Percentiles rank a stretch among this genome's conserved stretches.
Evolutionary conservation across 2,888 invertebrate species (phyloP).

Genomic region (Philonicus albiceps): DNA sequence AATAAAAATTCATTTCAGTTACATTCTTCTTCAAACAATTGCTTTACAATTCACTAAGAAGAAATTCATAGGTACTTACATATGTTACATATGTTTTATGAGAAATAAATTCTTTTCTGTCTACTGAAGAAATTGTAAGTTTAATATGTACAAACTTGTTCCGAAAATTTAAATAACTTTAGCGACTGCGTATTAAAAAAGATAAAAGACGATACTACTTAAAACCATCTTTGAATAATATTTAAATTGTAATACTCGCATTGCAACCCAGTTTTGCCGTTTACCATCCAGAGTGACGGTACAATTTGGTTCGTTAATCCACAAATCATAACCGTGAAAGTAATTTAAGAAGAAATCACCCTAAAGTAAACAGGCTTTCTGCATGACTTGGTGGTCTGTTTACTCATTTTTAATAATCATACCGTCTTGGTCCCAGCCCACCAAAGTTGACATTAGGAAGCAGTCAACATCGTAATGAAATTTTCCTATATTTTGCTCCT

Average conservation of each 20-base stretch:
- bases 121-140: neutral
- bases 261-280: neutral
- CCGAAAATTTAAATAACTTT: neutral
- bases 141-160: neutral
- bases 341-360: conserved; percentile 4
- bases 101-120: neutral
- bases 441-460: neutral
- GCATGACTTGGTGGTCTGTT: neutral
- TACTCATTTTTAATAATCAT: conserved; percentile 5
- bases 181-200: neutral
- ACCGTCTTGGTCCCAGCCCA: neutral
- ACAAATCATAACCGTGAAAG: neutral
- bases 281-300: neutral
- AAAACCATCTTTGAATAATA: neutral
- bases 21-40: neutral
- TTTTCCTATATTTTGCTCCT: neutral
- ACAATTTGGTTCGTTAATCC: neutral
- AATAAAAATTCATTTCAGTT: neutral
- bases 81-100: neutral
- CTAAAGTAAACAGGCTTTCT: conserved; percentile 10
- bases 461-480: neutral
- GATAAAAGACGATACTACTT: neutral
- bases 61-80: neutral
- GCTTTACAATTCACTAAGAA: neutral
- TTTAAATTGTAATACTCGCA: neutral